Percentiles rank a stretch among this genome's conserved stretches.
Evolutionary conservation across 2,113 vertebrate species (phyloP).

Genomic region (Erinaceus europaeus): DNA sequence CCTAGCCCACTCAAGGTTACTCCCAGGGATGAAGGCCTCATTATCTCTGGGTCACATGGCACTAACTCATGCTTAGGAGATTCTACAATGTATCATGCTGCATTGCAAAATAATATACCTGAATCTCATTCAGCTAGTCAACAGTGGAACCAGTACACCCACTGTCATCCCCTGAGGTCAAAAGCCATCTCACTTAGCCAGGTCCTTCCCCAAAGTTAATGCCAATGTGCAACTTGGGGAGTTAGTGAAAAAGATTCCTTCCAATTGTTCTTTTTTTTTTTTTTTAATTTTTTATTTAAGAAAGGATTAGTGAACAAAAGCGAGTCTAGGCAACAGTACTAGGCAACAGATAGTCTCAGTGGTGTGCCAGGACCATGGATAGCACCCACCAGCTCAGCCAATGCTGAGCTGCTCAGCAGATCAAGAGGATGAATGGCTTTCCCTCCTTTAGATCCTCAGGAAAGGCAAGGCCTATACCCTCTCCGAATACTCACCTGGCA

Average conservation of each 20-base stretch:
- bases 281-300: too few relatives aligned
- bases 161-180: neutral
- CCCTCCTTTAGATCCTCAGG: neutral
- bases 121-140: neutral
- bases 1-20: neutral
- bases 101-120: neutral
- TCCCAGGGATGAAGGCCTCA: neutral
- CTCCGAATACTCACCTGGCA: neutral
- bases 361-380: constrained; percentile 61
- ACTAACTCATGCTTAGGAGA: neutral
- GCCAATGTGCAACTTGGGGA: neutral
- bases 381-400: constrained; percentile 25
- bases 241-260: neutral
- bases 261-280: neutral
- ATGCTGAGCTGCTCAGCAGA: neutral
- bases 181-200: neutral
- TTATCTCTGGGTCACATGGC: neutral
- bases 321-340: too few relatives aligned
- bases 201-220: neutral
- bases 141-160: neutral
- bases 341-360: neutral
- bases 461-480: neutral
- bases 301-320: too few relatives aligned
- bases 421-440: neutral
- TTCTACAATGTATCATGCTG: neutral